phyloP scores from a whole-genome alignment of 2,113 vertebrate genomes.

The Heptranchias perlo region DNA sequence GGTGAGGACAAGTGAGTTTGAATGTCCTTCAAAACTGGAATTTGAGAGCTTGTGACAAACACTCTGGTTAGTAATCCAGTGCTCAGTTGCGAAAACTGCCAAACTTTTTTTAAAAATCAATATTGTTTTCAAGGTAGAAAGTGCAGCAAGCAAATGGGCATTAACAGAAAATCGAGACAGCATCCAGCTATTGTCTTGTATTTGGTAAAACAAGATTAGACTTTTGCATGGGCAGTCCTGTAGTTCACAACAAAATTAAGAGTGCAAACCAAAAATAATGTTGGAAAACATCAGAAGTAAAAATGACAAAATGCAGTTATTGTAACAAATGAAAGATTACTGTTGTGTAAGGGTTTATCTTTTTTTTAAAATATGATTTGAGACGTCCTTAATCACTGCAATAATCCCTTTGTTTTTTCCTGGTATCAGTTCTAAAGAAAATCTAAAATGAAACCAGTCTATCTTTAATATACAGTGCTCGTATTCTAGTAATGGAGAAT shows the following conservation, averaged over 20 bases:
- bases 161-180: neutral
- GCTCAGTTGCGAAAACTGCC: neutral
- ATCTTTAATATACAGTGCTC: neutral
- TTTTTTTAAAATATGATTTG: neutral
- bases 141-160: neutral
- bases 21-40: constrained; percentile 28
- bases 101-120: neutral
- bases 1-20: constrained; percentile 30
- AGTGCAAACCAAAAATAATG: neutral
- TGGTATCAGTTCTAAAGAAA: neutral
- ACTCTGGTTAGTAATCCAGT: neutral
- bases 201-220: neutral
- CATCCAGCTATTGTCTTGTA: neutral
- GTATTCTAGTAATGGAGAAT: neutral
- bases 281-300: neutral
- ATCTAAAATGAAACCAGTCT: neutral
- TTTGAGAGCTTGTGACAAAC: constrained; percentile 20
- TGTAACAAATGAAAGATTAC: neutral
- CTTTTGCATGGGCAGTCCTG: too few species aligned
- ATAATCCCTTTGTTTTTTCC: neutral
- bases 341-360: neutral
- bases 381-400: neutral
- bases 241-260: neutral
- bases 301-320: neutral
- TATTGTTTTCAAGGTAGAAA: neutral